These are phyloP conservation scores for Aleiodes testaceus DNA, from an alignment of 2,888 invertebrate species.

Conservation along the genomic window DNA sequence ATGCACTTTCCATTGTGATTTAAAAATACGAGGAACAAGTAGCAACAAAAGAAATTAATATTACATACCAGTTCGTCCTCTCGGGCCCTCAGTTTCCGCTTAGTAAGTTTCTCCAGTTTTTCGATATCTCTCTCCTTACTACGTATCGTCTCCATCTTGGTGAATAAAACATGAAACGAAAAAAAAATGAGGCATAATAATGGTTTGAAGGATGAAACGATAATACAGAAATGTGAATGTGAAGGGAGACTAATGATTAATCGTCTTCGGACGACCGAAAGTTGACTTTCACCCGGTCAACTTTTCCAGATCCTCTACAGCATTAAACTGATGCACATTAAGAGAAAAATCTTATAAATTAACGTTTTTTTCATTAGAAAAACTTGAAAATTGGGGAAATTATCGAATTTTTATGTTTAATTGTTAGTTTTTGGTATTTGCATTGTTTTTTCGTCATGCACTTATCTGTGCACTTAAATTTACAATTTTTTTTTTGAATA, in stretches of 20 bases:
- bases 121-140: constrained; percentile 63
- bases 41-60: constrained; percentile 18
- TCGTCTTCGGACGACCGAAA: constrained; percentile 8
- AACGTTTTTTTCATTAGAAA: too few relatives aligned
- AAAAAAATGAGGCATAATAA: constrained; percentile 12
- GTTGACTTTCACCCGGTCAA: constrained; percentile 36
- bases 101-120: constrained; percentile 60
- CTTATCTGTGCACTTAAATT: too few relatives aligned
- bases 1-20: background rate
- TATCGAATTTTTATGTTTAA: too few relatives aligned
- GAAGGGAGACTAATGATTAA: constrained; percentile 21
- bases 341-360: too few relatives aligned
- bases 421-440: too few relatives aligned
- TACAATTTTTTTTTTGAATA: too few relatives aligned
- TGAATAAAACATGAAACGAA: constrained; percentile 29
- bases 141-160: constrained; percentile 65
- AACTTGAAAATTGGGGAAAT: too few relatives aligned
- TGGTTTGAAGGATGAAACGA: constrained; percentile 8
- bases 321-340: background rate
- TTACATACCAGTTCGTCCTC: constrained; percentile 59
- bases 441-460: too few relatives aligned
- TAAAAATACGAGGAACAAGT: constrained; percentile 12
- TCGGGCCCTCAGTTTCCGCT: constrained; percentile 55
- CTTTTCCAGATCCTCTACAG: constrained; percentile 18
- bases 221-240: constrained; percentile 42